A percentile compares a stretch with the other conserved stretches of the same genome.
These are phyloP conservation scores for Drosophila bunnanda DNA, from an alignment of 2,888 invertebrate species.

Conservation along the genomic window DNA sequence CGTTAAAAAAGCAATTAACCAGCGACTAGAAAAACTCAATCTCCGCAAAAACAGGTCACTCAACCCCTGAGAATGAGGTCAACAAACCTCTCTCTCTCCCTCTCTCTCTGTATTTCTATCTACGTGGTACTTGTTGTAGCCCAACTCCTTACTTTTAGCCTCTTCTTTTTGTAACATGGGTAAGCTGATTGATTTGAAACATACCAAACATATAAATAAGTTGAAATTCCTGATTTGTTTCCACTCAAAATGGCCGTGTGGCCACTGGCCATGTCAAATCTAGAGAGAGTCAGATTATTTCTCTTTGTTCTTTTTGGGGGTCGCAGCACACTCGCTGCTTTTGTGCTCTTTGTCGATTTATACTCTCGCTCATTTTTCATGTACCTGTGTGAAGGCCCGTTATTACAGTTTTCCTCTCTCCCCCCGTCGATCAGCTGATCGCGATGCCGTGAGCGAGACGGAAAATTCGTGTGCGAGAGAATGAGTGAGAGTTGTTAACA, in stretches of 20 bases:
- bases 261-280: slow-evolving; percentile 12
- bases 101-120: background rate
- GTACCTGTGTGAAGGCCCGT: slow-evolving; percentile 44
- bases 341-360: slow-evolving; percentile 12
- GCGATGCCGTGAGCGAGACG: slow-evolving; percentile 13
- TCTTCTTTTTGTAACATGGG: background rate
- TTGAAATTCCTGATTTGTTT: slow-evolving; percentile 36
- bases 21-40: slow-evolving; percentile 39
- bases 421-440: slow-evolving; percentile 72
- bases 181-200: slow-evolving; percentile 22
- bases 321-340: slow-evolving; percentile 31
- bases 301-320: slow-evolving; percentile 46
- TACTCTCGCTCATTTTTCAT: slow-evolving; percentile 22
- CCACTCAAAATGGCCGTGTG: slow-evolving; percentile 68
- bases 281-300: slow-evolving; percentile 12
- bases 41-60: slow-evolving; percentile 67
- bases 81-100: slow-evolving; percentile 66
- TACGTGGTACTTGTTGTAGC: background rate
- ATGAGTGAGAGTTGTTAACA: slow-evolving; percentile 19
- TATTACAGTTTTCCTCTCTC: slow-evolving; percentile 2
- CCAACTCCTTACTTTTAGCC: background rate
- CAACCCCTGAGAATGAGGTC: slow-evolving; percentile 77
- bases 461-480: slow-evolving; percentile 18
- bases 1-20: background rate
- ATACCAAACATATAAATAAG: slow-evolving; percentile 24